A percentile compares a stretch with the other conserved stretches of the same genome.
Conservation (phyloP, 2,113 vertebrate genomes). For the Apteryx owenii region DNA sequence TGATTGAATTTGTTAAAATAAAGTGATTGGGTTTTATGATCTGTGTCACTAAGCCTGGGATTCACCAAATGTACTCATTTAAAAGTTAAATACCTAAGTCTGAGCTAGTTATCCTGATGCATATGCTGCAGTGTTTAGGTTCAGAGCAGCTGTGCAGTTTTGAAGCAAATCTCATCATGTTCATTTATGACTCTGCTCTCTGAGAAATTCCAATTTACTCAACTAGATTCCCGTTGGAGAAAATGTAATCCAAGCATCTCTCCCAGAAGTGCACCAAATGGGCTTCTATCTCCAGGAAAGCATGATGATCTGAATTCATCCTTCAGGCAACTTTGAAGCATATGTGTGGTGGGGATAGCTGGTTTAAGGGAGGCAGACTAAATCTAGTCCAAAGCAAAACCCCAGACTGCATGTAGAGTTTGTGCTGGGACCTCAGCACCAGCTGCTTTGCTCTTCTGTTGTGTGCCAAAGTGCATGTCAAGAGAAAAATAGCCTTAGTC, state of each 20-base stretch:
- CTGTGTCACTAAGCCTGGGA: not conserved
- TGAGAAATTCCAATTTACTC: not conserved
- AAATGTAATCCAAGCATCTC: not conserved
- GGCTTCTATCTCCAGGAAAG: not conserved
- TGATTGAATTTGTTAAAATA: slow-evolving; percentile 6
- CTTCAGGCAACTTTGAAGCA: not conserved
- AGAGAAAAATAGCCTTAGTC: not conserved
- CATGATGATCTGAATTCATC: not conserved
- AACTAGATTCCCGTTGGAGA: not conserved
- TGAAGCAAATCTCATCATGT: not conserved
- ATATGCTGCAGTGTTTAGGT: not conserved
- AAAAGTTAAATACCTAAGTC: not conserved
- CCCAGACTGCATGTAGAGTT: too few relatives aligned
- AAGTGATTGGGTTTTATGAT: not conserved
- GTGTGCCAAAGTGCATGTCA: not conserved
- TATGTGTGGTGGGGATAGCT: not conserved
- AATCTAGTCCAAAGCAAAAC: not conserved
- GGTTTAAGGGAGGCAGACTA: not conserved
- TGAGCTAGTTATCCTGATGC: not conserved
- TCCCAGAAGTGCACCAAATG: not conserved
- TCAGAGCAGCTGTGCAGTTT: not conserved
- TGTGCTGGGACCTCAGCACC: not conserved
- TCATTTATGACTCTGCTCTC: not conserved
- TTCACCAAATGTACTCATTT: not conserved
- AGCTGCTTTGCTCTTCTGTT: not conserved